Evolutionary conservation across 2,888 invertebrate genomes (phyloP).

Genomic region (Agriotes lineatus): DNA sequence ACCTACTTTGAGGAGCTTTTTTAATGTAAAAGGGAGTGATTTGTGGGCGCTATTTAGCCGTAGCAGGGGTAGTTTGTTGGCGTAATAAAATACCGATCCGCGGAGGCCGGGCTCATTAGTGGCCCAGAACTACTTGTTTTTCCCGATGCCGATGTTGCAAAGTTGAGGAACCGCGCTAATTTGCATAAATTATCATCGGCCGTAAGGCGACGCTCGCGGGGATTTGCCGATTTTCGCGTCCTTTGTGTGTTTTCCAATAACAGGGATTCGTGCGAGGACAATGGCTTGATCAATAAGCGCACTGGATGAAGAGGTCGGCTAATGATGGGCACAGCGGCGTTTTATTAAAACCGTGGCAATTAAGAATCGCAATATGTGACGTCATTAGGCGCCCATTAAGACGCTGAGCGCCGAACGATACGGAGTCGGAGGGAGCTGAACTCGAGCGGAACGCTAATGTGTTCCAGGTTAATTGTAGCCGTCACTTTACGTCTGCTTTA

Average conservation of each 20-base stretch:
- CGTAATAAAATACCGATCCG: slow-evolving; percentile 27
- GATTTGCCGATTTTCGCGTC: background rate
- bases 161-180: background rate
- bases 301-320: slow-evolving; percentile 30
- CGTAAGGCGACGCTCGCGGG: background rate
- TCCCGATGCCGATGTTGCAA: slow-evolving; percentile 1
- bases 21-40: slow-evolving; percentile 29
- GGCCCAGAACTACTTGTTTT: slow-evolving; percentile 19
- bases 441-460: slow-evolving; percentile 52
- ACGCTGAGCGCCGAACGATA: slow-evolving; percentile 53
- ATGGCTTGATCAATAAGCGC: slow-evolving; percentile 37
- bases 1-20: slow-evolving; percentile 27
- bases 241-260: slow-evolving; percentile 12
- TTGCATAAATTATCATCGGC: slow-evolving; percentile 9
- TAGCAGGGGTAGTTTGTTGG: slow-evolving; percentile 25
- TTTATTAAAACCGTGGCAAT: slow-evolving; percentile 46
- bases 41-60: slow-evolving; percentile 32
- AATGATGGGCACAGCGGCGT: slow-evolving; percentile 36
- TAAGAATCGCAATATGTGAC: slow-evolving; percentile 49
- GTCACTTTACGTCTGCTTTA: slow-evolving; percentile 54
- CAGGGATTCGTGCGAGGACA: slow-evolving; percentile 20
- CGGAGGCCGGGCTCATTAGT: slow-evolving; percentile 28
- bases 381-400: slow-evolving; percentile 55
- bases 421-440: slow-evolving; percentile 47
- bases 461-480: slow-evolving; percentile 56